Base-by-base conservation (phyloP, 2,888 invertebrate species). In the Esperia sulphurella region DNA sequence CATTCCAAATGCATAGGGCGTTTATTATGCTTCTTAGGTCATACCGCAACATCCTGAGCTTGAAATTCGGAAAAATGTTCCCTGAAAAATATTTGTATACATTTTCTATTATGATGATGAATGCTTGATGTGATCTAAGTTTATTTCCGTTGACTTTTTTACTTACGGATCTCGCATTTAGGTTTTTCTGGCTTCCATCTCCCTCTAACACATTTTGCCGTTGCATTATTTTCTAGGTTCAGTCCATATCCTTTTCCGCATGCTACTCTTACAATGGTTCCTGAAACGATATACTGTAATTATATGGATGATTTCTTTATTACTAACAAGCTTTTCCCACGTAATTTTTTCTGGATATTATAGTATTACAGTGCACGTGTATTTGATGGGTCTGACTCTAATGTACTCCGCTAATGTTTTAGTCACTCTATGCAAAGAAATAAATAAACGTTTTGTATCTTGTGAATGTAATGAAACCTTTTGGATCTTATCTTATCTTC, bases 111-210 rank as follows among this genome's bases (percentile, higher is more conserved):
- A 35, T 3, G 35, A n/a, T 35, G n/a, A n/a, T n/a, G n/a, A n/a
- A n/a, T 35, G 3, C 35, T 1, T 10, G 35, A n/a, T n/a, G n/a
- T 35, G n/a, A n/a, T n/a, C 10, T 3, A 31, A 4, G 9, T 31
- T 9, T 8, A 7, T 10, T n/a, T n/a, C n/a, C n/a, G n/a, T n/a
- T n/a, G 7, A 10, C 9, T 8, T 37, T 37, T 14, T 14, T 3
- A 90, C 92, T 91, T 88, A 96, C 96, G 88, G 68, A 96, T 94
- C 67, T 93, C 90, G 75, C 97, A 97, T 61, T 92, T 91, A 0
- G 97, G 97, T 60, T 93, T 94, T 53, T 92, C 92, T 0, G 96
- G 96, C 63, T 94, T 95, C 97, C 97, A 97, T 57, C 94, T 91
- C 0, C 97, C 97, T 53, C 95, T 91, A 3, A 94, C 93, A 73